Conservation (phyloP, 2,888 invertebrate species). For the Brachyptera putata region DNA sequence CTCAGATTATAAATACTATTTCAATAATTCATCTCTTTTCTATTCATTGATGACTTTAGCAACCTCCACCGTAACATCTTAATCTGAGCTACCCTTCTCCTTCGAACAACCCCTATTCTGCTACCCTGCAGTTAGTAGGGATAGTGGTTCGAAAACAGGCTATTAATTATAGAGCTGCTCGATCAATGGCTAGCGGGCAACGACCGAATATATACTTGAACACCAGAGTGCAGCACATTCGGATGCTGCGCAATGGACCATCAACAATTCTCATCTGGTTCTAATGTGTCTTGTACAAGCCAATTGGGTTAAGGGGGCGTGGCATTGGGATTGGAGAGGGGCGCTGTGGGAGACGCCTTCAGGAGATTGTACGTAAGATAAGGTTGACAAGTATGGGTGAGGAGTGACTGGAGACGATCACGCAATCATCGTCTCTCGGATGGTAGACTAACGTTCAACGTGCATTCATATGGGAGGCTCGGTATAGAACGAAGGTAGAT, state of each 20-base stretch:
- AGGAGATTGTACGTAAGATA: not conserved
- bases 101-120: not conserved
- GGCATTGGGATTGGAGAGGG: not conserved
- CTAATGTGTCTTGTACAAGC: conserved; percentile 6
- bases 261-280: not conserved
- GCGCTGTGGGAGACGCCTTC: not conserved
- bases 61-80: conserved; percentile 10
- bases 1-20: too few relatives aligned
- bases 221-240: not conserved
- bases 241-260: conserved; percentile 15
- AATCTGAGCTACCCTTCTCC: not conserved
- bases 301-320: conserved; percentile 3
- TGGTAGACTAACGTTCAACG: too few relatives aligned
- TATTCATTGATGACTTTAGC: too few relatives aligned
- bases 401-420: too few relatives aligned
- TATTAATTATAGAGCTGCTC: not conserved
- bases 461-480: too few relatives aligned
- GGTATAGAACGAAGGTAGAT: too few relatives aligned
- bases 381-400: too few relatives aligned
- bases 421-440: too few relatives aligned
- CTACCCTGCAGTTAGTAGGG: not conserved
- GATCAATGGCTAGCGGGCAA: not conserved
- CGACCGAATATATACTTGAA: not conserved
- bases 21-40: too few relatives aligned
- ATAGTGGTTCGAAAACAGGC: not conserved